phyloP scores from a whole-genome alignment of 1,140 invertebrate species.

The Orius laevigatus region DNA sequence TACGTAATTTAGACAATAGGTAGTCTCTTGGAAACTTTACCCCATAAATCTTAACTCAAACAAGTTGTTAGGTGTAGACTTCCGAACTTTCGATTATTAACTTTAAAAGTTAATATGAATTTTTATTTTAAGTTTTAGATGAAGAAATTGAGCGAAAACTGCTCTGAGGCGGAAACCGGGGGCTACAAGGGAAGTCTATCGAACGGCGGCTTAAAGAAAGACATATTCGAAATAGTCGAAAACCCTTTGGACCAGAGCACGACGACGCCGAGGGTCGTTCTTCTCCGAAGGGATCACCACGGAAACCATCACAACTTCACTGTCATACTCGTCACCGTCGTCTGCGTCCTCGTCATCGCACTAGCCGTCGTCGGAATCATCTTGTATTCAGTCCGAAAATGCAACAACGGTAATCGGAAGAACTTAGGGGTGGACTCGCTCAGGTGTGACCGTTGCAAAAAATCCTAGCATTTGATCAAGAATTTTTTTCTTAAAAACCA shows the following conservation, averaged over 20 bases:
- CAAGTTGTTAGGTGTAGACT: too few relatives aligned
- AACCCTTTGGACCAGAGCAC: slow-evolving; percentile 11
- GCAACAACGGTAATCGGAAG: slow-evolving; percentile 5
- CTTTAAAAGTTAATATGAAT: too few relatives aligned
- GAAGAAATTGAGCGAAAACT: too few relatives aligned
- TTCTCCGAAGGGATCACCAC: slow-evolving; percentile 7
- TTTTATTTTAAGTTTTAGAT: too few relatives aligned
- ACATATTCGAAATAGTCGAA: slow-evolving; percentile 15
- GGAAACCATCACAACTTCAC: slow-evolving; percentile 5
- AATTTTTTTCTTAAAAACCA: too few relatives aligned
- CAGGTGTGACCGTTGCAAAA: too few relatives aligned
- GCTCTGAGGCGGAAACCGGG: not conserved
- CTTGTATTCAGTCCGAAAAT: slow-evolving; percentile 1
- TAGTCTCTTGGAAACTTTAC: too few relatives aligned
- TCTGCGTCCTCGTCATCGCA: slow-evolving; percentile 13
- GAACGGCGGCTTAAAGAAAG: slow-evolving; percentile 7
- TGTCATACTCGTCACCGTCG: slow-evolving; percentile 9
- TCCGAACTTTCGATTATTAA: too few relatives aligned
- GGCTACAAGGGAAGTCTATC: not conserved
- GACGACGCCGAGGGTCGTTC: slow-evolving; percentile 1
- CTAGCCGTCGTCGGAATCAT: slow-evolving; percentile 11
- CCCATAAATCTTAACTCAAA: too few relatives aligned
- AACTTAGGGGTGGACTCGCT: not conserved
- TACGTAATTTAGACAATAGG: too few relatives aligned
- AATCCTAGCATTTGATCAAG: too few relatives aligned